Evolutionary conservation across 1,140 invertebrate species (phyloP).

Genomic region (Diorhabda sublineata): DNA sequence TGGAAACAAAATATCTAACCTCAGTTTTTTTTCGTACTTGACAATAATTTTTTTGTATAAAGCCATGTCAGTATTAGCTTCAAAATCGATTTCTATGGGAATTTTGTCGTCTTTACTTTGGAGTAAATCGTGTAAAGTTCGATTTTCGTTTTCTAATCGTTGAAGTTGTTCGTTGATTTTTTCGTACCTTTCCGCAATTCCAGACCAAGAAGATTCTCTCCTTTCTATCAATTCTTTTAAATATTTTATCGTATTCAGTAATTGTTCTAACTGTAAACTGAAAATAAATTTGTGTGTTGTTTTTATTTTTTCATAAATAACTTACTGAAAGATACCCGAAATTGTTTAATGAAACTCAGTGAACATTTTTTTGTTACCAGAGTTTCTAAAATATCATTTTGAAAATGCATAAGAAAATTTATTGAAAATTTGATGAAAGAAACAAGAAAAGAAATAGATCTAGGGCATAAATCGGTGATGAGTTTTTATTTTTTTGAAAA

Average conservation of each 20-base stretch:
- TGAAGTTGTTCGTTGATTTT: conserved; percentile 20
- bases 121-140: conserved; percentile 15
- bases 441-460: too few relatives aligned
- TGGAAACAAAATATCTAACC: conserved; percentile 9
- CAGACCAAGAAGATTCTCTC: conserved; percentile 23
- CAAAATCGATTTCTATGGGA: neutral
- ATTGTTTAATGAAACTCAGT: too few relatives aligned
- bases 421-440: too few relatives aligned
- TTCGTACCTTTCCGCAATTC: conserved; percentile 20
- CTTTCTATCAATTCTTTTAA: conserved; percentile 28
- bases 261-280: conserved; percentile 30
- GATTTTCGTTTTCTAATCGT: conserved; percentile 23
- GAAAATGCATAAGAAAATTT: too few relatives aligned
- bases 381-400: too few relatives aligned
- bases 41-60: conserved; percentile 29
- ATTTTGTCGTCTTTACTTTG: conserved; percentile 6
- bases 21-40: conserved; percentile 28
- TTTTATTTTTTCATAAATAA: conserved; percentile 2
- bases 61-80: conserved; percentile 10
- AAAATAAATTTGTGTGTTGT: conserved; percentile 1
- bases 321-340: neutral
- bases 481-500: too few relatives aligned
- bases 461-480: too few relatives aligned
- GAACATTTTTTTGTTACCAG: too few relatives aligned
- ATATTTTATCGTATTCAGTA: conserved; percentile 30